Conservation (phyloP, 1,140 invertebrate genomes). For the Heliconius hewitsoni region DNA sequence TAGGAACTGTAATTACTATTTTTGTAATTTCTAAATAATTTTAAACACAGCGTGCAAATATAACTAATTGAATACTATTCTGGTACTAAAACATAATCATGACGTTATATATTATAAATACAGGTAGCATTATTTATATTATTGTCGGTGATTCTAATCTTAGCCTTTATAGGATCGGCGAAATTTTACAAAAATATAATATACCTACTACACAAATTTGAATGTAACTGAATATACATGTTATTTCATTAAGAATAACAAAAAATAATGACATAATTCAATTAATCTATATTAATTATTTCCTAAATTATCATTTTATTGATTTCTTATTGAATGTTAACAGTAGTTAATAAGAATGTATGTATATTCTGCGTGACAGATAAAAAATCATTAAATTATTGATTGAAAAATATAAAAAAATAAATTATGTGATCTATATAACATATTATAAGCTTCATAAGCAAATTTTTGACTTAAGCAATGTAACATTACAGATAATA, state of each 20-base stretch:
- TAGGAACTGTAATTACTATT: conserved; percentile 4
- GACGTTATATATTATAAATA: not conserved
- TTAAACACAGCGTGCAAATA: not conserved
- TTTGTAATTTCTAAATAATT: not conserved
- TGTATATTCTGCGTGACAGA: not conserved
- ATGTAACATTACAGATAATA: not conserved
- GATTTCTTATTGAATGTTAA: not conserved
- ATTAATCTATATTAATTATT: no score
- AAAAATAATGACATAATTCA: no score
- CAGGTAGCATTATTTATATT: not conserved
- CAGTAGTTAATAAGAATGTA: not conserved
- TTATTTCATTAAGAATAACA: no score
- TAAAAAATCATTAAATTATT: not conserved
- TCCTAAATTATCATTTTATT: not conserved
- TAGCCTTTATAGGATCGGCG: not conserved
- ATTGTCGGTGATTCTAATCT: conserved; percentile 6
- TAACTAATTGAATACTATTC: not conserved
- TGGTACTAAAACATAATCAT: not conserved
- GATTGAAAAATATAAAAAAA: not conserved
- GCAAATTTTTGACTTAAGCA: not conserved
- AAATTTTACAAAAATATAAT: conserved; percentile 14
- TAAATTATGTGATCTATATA: not conserved
- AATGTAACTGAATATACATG: not conserved
- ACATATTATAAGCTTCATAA: not conserved
- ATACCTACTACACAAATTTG: not conserved